Evolutionary conservation across 2,888 invertebrate species (phyloP).

Genomic region (Azorinus chamasolen): DNA sequence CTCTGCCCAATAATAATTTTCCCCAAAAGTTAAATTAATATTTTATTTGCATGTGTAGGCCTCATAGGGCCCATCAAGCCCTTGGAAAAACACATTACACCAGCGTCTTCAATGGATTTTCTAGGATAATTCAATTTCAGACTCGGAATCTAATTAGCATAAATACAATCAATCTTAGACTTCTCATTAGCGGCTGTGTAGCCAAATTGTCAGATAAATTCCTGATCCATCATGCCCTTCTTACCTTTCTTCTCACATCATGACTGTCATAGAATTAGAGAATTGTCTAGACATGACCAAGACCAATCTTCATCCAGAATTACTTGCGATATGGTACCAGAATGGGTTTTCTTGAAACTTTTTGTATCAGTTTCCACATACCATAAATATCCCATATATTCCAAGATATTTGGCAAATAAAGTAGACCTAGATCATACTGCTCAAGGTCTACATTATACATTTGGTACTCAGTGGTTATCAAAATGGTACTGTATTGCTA

Average conservation of each 20-base stretch:
- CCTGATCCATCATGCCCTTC: conserved; percentile 35
- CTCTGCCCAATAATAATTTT: conserved; percentile 49
- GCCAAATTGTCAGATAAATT: conserved; percentile 53
- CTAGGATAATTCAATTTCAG: conserved; percentile 63
- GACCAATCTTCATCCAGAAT: no score
- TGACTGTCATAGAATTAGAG: no score
- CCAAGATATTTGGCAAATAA: no score
- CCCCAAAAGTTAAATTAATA: conserved; percentile 60
- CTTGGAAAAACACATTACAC: conserved; percentile 55
- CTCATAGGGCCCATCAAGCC: conserved; percentile 54
- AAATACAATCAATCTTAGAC: conserved; percentile 50
- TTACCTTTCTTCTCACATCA: not conserved
- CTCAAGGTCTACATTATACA: no score
- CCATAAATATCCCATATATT: no score
- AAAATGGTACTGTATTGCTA: no score
- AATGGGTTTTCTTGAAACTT: no score
- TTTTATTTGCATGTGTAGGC: conserved; percentile 59
- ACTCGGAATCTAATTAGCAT: conserved; percentile 55
- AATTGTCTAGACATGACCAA: no score
- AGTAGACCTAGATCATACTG: no score
- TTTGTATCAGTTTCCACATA: no score
- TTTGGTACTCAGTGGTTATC: no score
- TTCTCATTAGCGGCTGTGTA: conserved; percentile 36
- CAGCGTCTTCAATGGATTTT: conserved; percentile 58
- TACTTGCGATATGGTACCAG: no score